Evolutionary conservation across 1,140 invertebrate species (phyloP).

Genomic region (Anthonomus grandis): DNA sequence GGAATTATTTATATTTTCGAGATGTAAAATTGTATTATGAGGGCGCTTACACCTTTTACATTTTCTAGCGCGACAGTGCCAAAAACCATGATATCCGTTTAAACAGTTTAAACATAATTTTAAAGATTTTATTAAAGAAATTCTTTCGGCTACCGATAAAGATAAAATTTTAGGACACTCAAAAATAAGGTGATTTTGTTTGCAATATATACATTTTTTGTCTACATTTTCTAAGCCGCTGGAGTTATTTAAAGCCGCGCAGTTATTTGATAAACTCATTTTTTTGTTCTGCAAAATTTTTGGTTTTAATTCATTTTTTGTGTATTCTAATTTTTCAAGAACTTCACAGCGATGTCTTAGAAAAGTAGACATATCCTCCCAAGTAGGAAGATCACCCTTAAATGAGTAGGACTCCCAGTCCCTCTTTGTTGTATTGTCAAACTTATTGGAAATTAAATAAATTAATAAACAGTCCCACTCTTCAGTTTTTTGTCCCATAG

Average conservation of each 20-base stretch:
- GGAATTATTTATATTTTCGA: neutral
- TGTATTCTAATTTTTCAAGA: neutral
- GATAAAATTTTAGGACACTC: neutral
- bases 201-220: neutral
- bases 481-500: too few species aligned
- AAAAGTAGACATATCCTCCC: neutral
- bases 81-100: neutral
- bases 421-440: too few species aligned
- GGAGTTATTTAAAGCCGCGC: neutral
- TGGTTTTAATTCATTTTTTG: neutral
- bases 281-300: neutral
- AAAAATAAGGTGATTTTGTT: neutral
- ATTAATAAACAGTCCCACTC: too few species aligned
- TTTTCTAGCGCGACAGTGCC: neutral
- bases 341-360: neutral
- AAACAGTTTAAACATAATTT: slow-evolving; percentile 5
- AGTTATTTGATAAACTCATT: neutral
- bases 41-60: neutral
- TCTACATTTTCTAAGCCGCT: neutral
- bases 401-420: neutral
- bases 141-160: neutral
- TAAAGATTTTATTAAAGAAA: neutral
- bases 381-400: neutral
- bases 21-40: neutral
- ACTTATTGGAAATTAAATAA: too few species aligned